Base-by-base conservation (phyloP, 92 coral and sea anemone species). In the Pocillopora grandis region DNA sequence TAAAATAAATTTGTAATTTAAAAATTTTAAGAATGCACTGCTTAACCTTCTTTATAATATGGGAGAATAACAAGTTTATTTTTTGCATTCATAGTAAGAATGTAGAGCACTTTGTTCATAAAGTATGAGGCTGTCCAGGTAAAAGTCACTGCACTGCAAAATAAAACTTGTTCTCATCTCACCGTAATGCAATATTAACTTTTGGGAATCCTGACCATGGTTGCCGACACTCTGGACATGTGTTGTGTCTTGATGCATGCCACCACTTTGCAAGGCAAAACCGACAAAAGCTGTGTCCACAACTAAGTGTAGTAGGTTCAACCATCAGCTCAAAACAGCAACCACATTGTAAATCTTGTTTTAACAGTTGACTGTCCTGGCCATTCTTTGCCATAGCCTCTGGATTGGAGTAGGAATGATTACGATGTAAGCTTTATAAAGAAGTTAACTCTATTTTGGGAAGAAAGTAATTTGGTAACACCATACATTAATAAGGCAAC, bases 231-330 rank as follows among this genome's bases (percentile, higher is more conserved):
- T 94, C 94, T 31, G 97, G 98, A 79, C 98, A 95, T 42, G 92
- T 92, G 64, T 91, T 81, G 80, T 88, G 91, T 72, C 77, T 95
- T 16, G 98, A 92, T 31, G 91, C 85, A 42, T 86, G 61, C 91
- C 92, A 94, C 98, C 98, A 95, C 80, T 84, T 90, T 2, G 99
- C 99, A 75, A 96, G 80, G 62, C 99, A 96, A 65, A 90, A 81
- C 12, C 99, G 94, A 37, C 99, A 96, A 57, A 92, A 96, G 79
- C 95, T 92, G 81, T 96, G 99, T 18, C 99, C 99, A 90, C 99
- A 96, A 85, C 90, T 94, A 76, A 96, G 87, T 17, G 99, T 96
- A 42, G 99, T 96, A 76, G 99, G 98, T 73, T 96, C 92, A 19
- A 96, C 96, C 98, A 96, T 92, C 35, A 96, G 74, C 79, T 96